Evolutionary conservation across 2,888 invertebrate genomes (phyloP).

Genomic region (Ectemnius cavifrons): DNA sequence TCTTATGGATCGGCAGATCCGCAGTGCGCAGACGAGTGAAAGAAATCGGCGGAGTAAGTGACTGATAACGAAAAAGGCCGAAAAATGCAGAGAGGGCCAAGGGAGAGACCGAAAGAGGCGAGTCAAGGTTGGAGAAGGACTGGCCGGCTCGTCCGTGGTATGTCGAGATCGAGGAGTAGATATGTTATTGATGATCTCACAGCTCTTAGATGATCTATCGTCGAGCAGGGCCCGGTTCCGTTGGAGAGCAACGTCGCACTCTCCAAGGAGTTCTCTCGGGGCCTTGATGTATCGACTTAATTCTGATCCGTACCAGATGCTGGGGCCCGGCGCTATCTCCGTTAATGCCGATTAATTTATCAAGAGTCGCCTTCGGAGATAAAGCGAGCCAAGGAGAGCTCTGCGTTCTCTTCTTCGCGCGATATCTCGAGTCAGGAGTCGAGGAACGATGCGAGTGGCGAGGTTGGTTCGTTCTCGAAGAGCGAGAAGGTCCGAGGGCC

Average conservation of each 20-base stretch:
- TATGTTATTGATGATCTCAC: slow-evolving; percentile 59
- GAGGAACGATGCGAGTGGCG: slow-evolving; percentile 17
- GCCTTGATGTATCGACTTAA: slow-evolving; percentile 70
- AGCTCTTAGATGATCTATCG: slow-evolving; percentile 46
- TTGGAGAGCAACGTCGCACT: not conserved
- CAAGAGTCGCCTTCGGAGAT: slow-evolving; percentile 61
- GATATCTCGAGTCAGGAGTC: slow-evolving; percentile 51
- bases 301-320: slow-evolving; percentile 66
- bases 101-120: not conserved
- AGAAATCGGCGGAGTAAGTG: no score
- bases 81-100: not conserved
- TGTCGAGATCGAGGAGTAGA: slow-evolving; percentile 48
- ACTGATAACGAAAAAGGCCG: not conserved
- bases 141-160: slow-evolving; percentile 24
- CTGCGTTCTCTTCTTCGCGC: slow-evolving; percentile 54
- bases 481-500: no score
- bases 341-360: slow-evolving; percentile 75
- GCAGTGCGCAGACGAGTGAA: no score
- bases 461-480: no score
- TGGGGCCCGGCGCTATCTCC: slow-evolving; percentile 55
- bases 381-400: slow-evolving; percentile 54
- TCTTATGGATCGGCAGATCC: no score
- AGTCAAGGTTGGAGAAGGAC: slow-evolving; percentile 6
- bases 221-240: slow-evolving; percentile 11
- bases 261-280: slow-evolving; percentile 33